phyloP scores from a whole-genome alignment of 2,113 vertebrate genomes.

The Crocuta crocuta region DNA sequence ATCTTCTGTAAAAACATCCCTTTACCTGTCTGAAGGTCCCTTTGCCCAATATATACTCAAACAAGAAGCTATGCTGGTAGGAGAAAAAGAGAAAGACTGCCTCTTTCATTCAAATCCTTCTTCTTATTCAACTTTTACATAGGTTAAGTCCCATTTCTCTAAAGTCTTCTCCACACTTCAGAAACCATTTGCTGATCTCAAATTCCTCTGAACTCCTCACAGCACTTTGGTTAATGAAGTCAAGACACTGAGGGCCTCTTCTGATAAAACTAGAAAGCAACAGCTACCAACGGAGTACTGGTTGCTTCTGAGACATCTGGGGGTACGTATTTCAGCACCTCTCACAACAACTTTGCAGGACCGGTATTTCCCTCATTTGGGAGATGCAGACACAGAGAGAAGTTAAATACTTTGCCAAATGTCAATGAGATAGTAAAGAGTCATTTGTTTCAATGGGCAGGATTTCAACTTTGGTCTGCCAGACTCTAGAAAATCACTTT shows the following conservation, averaged over 20 bases:
- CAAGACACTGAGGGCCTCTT: background rate
- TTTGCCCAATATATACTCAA: background rate
- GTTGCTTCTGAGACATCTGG: background rate
- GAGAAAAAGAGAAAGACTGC: background rate
- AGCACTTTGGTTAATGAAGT: background rate
- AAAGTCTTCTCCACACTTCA: background rate
- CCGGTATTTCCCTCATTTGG: background rate
- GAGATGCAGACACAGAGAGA: background rate
- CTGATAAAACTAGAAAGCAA: background rate
- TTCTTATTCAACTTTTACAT: background rate
- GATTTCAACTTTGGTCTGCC: constrained; percentile 15
- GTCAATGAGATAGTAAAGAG: background rate
- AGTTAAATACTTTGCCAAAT: background rate
- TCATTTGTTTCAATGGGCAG: background rate
- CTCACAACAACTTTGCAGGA: background rate
- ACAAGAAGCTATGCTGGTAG: background rate
- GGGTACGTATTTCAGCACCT: background rate
- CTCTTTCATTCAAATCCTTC: background rate
- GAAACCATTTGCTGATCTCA: background rate
- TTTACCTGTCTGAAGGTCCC: background rate
- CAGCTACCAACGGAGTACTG: background rate
- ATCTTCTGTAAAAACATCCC: background rate
- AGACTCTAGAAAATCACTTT: background rate
- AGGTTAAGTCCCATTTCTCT: background rate
- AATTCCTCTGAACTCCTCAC: background rate